These are phyloP conservation scores for Tetramorium simillimum DNA, from an alignment of 1,140 invertebrate genomes.

Conservation along the genomic window DNA sequence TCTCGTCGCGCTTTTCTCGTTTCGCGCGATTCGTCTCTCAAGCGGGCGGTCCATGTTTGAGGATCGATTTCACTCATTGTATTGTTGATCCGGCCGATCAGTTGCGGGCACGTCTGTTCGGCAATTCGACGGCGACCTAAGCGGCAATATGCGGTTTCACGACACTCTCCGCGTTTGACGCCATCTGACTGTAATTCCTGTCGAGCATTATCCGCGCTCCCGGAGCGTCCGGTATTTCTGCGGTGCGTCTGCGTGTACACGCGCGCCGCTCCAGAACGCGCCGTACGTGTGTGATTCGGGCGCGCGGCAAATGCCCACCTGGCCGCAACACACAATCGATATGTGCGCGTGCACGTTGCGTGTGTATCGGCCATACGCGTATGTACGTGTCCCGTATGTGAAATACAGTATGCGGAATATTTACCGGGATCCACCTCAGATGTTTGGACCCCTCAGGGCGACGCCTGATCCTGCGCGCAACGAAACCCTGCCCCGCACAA, in stretches of 20 bases:
- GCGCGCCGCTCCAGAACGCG: not conserved
- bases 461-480: not conserved
- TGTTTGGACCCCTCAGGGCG: conserved; percentile 24
- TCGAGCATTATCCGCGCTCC: conserved; percentile 56
- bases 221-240: conserved; percentile 45
- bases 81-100: not conserved
- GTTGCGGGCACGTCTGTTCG: not conserved
- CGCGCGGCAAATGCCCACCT: conserved; percentile 25
- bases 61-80: not conserved
- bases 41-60: not conserved
- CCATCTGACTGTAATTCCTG: conserved; percentile 61
- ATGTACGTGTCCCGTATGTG: not conserved
- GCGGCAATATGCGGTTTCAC: conserved; percentile 27
- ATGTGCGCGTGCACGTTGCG: not conserved
- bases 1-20: not conserved
- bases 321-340: conserved; percentile 18
- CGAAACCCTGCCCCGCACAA: not conserved
- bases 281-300: not conserved
- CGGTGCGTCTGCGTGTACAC: conserved; percentile 35
- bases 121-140: conserved; percentile 13
- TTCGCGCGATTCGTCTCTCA: not conserved
- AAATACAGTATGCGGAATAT: conserved; percentile 43
- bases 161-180: conserved; percentile 24
- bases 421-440: conserved; percentile 30
- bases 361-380: not conserved